phyloP scores from a whole-genome alignment of 1,140 invertebrate species.

The Sycophaga agraensis region DNA sequence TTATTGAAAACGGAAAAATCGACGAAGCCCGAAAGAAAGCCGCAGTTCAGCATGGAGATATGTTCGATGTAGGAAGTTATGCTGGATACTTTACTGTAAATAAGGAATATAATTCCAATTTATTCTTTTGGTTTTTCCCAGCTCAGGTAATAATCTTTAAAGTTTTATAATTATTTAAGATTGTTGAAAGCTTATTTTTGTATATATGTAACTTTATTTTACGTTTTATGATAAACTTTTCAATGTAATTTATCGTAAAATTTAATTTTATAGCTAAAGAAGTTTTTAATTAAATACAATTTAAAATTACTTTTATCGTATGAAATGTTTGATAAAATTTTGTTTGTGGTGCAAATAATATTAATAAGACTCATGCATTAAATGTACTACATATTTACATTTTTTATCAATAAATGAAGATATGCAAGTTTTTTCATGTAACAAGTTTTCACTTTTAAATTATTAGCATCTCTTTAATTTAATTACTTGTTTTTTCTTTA shows the following conservation, averaged over 20 bases:
- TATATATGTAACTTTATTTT: not conserved
- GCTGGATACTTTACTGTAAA: conserved; percentile 77
- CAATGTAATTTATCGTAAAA: no score
- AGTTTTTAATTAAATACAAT: no score
- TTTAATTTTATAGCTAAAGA: no score
- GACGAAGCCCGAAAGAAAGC: conserved; percentile 55
- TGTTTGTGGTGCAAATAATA: no score
- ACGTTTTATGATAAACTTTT: no score
- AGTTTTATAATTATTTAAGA: not conserved
- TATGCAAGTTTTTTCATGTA: not conserved
- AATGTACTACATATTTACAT: no score
- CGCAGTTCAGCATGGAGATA: conserved; percentile 48
- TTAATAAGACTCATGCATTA: no score
- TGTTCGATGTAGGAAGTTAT: conserved; percentile 57
- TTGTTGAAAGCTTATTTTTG: not conserved
- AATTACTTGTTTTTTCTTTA: conserved; percentile 25
- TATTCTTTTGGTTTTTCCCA: conserved; percentile 91
- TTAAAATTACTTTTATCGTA: no score
- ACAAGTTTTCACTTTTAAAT: not conserved
- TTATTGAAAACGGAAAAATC: conserved; percentile 64
- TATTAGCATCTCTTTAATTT: not conserved
- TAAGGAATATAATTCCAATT: conserved; percentile 73
- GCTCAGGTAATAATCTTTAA: conserved; percentile 51
- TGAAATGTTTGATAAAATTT: no score
- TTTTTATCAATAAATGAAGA: no score